Base-by-base conservation (phyloP, 2,797 vertebrate genomes). In the Erpetoichthys calabaricus region DNA sequence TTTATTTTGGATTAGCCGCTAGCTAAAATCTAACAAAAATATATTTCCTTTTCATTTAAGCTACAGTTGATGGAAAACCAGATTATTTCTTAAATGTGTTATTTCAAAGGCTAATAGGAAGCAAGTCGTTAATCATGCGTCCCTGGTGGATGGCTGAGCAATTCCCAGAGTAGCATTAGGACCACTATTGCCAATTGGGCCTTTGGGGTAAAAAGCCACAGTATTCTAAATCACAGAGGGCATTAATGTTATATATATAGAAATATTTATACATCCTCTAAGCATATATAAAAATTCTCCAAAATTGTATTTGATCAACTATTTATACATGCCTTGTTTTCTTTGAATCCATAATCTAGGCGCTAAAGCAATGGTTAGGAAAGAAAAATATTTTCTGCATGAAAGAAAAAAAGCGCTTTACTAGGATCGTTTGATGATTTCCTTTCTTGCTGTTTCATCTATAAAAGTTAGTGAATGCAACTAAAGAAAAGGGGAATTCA, bases 81-180 rank as follows among this genome's bases (percentile, higher is more conserved):
- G n/a, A 49, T 49, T 49, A 49, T 49, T 49, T 49, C 5, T 49
- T 49, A 49, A 49, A 49, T n/a, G n/a, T 4, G 7, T 49, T 49
- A 42, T 76, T 72, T 67, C 65, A 71, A 65, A 63, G 63, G 66
- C 68, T 64, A 74, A 70, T 75, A 25, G 75, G 69, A 44, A 44
- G 59, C 43, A 42, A 57, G 72, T 68, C 71, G 78, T 74, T 74
- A 81, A 76, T 83, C 77, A 77, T 75, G 68, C 63, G 62, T n/a
- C 73, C 65, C 75, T 67, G 80, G 75, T 72, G 75, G 76, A 80
- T 74, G 70, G 74, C 76, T 67, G 68, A 80, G 69, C 9, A 82
- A 84, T 79, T 79, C 81, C 83, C 83, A 71, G 60, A 67, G 59
- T 84, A 82, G 84, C 82, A 77, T 73, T 66, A 68, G 69, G 65